Percentiles rank a stretch among this genome's conserved stretches.
phyloP scores from a whole-genome alignment of 2,797 vertebrate species.

The Rhinoraja longicauda region DNA sequence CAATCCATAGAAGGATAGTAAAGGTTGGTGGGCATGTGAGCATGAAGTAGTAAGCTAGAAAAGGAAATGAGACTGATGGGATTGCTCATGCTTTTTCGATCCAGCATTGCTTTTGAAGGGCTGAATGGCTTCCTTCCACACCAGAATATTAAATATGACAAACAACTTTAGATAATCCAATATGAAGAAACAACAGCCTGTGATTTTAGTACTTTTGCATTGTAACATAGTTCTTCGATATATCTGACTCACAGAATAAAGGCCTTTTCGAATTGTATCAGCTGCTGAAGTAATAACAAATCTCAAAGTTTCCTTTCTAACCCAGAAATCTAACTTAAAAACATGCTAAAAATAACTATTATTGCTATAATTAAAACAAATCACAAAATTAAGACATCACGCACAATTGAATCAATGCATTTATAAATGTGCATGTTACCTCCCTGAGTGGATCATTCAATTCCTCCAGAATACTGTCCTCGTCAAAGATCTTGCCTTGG shows the following conservation, averaged over 20 bases:
- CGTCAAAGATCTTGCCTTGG: slow-evolving; percentile 97
- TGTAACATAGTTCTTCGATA: neutral
- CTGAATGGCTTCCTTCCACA: too few species aligned
- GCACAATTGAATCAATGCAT: neutral
- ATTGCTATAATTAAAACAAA: neutral
- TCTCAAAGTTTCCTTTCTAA: neutral
- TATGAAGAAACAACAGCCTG: neutral
- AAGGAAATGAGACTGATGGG: too few species aligned
- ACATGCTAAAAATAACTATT: neutral
- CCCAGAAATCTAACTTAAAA: neutral
- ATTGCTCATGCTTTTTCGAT: too few species aligned
- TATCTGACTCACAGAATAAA: neutral
- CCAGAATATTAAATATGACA: neutral
- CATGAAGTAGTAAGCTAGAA: too few species aligned
- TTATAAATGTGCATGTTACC: slow-evolving; percentile 61
- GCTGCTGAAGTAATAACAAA: neutral
- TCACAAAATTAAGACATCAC: neutral
- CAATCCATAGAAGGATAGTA: too few species aligned
- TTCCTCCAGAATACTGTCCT: slow-evolving; percentile 94
- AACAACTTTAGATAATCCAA: neutral
- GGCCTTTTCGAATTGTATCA: neutral
- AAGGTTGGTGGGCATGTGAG: too few species aligned
- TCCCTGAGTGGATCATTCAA: slow-evolving; percentile 95
- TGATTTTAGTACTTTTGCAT: neutral
- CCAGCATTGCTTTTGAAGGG: too few species aligned